Evolutionary conservation across 2,888 invertebrate genomes (phyloP), one percentile per base, ranked within the genome.

Genomic region (Machimus rusticus): DNA sequence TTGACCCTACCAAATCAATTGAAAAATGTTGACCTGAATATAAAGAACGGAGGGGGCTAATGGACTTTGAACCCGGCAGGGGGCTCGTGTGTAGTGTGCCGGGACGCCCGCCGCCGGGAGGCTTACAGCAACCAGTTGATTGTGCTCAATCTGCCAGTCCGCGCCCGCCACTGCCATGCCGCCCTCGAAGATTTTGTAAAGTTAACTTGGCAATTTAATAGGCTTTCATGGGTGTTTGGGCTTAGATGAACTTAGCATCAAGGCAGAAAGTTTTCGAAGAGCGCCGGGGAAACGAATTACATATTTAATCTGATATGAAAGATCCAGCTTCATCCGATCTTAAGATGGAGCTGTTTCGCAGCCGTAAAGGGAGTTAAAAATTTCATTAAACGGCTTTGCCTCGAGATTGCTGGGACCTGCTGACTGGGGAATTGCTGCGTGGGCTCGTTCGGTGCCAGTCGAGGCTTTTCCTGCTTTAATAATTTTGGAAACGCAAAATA

Each of bases 1-100:
- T 86, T 86, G 88, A 86, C 86, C 86, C 87, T 43, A 84, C 87
- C 86, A 88, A 88, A 88, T 88, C 86, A 88, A 88, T 88, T 87
- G 88, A 87, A 88, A 88, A 88, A 88, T 88, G 88, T 88, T 87
- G 87, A 87, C 79, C 86, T 74, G 77, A 79, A 86, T 74, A 81
- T 86, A 74, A 51, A 51, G 81, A 81, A 51, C 31, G 57, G 31
- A 74, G 66, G 79, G 46, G 81, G 86, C 86, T 86, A 55, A 66
- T 78, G 57, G 55, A 46, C 77, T 51, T 39, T 39, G 55, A 37
- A 74, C 31, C 23, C 31, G 46, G 74, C 82, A 66, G 34, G 87
- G 31, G 51, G 31, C 46, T 37, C 23, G 37, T 39, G 81, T 57
- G 78, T 66, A 74, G 37, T 43, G 51, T 23, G 66, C 86, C 9